Evolutionary conservation across 2,888 invertebrate genomes (phyloP).

Genomic region (Cephonodes hylas): DNA sequence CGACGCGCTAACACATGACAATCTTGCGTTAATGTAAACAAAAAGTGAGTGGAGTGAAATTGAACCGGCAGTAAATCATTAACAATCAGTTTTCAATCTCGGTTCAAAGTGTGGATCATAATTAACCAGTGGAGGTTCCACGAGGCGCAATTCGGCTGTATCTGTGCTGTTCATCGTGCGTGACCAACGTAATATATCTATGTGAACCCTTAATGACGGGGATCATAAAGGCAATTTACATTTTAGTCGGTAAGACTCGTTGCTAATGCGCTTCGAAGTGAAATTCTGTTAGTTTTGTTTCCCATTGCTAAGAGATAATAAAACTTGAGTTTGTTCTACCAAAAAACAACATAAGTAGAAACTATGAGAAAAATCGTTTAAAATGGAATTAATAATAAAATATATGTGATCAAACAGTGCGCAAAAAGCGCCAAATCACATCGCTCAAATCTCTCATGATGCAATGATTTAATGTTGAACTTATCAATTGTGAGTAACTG

Average conservation of each 20-base stretch:
- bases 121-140: slow-evolving; percentile 40
- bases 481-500: too few relatives aligned
- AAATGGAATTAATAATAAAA: too few relatives aligned
- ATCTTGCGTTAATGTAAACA: slow-evolving; percentile 4
- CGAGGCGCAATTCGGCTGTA: background rate
- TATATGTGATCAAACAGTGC: too few relatives aligned
- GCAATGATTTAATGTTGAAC: too few relatives aligned
- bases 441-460: too few relatives aligned
- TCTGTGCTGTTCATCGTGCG: background rate
- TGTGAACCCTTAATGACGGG: background rate
- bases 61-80: slow-evolving; percentile 53
- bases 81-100: slow-evolving; percentile 67
- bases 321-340: too few relatives aligned
- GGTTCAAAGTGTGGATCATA: slow-evolving; percentile 64
- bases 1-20: slow-evolving; percentile 17
- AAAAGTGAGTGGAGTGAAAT: background rate
- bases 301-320: too few relatives aligned
- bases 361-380: too few relatives aligned
- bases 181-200: slow-evolving; percentile 6
- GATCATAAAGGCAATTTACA: slow-evolving; percentile 7
- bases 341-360: too few relatives aligned
- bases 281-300: background rate
- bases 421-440: too few relatives aligned
- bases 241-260: background rate
- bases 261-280: background rate